Evolutionary conservation across 2,113 vertebrate species (phyloP).

Genomic region (Scomber japonicus): DNA sequence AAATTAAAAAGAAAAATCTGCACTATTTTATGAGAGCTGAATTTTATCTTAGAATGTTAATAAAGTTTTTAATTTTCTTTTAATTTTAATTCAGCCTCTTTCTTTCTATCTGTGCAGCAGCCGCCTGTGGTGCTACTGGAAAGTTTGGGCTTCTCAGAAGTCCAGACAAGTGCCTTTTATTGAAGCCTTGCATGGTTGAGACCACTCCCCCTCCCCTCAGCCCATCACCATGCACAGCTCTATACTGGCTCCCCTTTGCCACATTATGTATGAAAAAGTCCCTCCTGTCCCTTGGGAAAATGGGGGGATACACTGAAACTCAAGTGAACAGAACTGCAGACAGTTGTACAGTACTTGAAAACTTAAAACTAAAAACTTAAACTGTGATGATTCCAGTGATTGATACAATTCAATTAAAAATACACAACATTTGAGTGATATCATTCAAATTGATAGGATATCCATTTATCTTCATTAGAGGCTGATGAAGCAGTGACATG

Average conservation of each 20-base stretch:
- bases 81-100: slow-evolving; percentile 33
- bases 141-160: slow-evolving; percentile 81
- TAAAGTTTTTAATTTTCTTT: slow-evolving; percentile 14
- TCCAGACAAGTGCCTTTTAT: slow-evolving; percentile 86
- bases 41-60: background rate
- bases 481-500: background rate
- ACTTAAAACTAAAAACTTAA: background rate
- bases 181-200: slow-evolving; percentile 72
- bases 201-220: slow-evolving; percentile 84
- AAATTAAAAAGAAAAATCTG: slow-evolving; percentile 1
- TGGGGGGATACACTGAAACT: slow-evolving; percentile 16
- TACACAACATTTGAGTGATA: background rate
- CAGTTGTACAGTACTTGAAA: slow-evolving; percentile 8
- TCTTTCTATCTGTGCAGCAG: slow-evolving; percentile 66
- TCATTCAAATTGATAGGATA: background rate
- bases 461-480: background rate
- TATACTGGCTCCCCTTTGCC: slow-evolving; percentile 63
- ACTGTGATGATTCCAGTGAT: background rate
- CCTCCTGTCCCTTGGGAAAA: slow-evolving; percentile 36
- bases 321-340: slow-evolving; percentile 34
- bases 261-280: slow-evolving; percentile 62
- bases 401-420: background rate
- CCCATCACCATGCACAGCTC: slow-evolving; percentile 78
- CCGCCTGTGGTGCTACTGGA: slow-evolving; percentile 79
- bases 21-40: slow-evolving; percentile 14